Base-by-base conservation (phyloP, 1,140 invertebrate genomes). In the Hycleus phaleratus region DNA sequence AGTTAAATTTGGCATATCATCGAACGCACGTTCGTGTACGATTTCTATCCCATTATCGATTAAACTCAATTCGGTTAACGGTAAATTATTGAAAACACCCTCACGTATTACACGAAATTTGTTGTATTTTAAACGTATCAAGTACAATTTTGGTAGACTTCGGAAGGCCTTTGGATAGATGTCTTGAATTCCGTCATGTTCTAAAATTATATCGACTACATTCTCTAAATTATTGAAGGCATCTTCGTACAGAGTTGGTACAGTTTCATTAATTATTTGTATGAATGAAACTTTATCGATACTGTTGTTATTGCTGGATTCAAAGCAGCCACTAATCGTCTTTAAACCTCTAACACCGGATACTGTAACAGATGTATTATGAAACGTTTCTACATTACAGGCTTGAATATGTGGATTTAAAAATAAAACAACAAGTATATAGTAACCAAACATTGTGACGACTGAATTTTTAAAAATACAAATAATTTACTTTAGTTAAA, bases 41-140 rank as follows among this genome's bases (percentile, higher is more conserved):
- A 54, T 59, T 51, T 67, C 64, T 38, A 72, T 72, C 38, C 60
- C 63, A 58, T 72, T 72, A 40, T 70, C 66, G 9, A 46, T 58
- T 11, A 72, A 52, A 58, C 56, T 62, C 12, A 72, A 51, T 57
- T 70, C 67, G 12, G 58, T 64, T 9, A 71, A 18, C 5, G 53
- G 43, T 12, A 72, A 55, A 54, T 65, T 63, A 46, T 70, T 69
- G 46, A 72, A 72, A 10, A 72, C 69, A 7, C 71, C 71, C 44
- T 63, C 59, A 11, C 57, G 50, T 12, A 72, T 66, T 43, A 56
- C 60, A 52, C 58, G 61, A 10, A 72, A 60, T 43, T 67, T 60
- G 40, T 72, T 72, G 38, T 67, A 52, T 46, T 60, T 62, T 8
- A 72, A 55, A 38, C 66, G 63, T 11, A 72, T 55, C 9, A 66